Evolutionary conservation across 2,797 vertebrate species (phyloP).

Genomic region (Gallinago solitaria): DNA sequence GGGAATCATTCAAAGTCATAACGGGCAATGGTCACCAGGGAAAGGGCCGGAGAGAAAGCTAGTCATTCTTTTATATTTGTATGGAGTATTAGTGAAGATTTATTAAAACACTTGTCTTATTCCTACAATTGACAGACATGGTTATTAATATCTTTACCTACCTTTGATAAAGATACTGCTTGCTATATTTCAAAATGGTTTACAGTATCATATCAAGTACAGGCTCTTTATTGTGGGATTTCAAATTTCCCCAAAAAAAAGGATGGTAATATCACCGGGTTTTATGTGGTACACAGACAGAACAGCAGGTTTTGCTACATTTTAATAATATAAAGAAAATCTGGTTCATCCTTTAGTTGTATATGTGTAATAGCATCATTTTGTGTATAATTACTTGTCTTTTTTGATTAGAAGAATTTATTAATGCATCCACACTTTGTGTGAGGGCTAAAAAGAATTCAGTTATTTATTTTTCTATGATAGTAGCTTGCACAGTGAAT

Average conservation of each 20-base stretch:
- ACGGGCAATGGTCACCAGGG: conserved; percentile 26
- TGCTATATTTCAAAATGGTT: conserved; percentile 54
- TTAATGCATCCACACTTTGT: conserved; percentile 11
- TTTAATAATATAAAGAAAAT: conserved; percentile 26
- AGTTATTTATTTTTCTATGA: neutral
- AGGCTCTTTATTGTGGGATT: conserved; percentile 12
- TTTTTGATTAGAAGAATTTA: conserved; percentile 60
- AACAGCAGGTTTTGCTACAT: conserved; percentile 6
- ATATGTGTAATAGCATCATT: conserved; percentile 31
- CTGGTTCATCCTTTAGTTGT: neutral
- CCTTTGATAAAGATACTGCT: conserved; percentile 60
- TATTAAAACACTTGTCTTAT: conserved; percentile 73
- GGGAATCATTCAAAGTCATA: conserved; percentile 66
- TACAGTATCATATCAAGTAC: conserved; percentile 5
- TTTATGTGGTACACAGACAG: neutral
- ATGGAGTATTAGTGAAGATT: conserved; percentile 65
- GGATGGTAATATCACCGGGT: neutral
- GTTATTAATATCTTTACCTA: conserved; percentile 62
- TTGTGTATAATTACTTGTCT: conserved; percentile 52
- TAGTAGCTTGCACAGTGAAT: neutral
- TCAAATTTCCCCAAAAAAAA: conserved; percentile 5
- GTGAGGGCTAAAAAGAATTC: conserved; percentile 28
- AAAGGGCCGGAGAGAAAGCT: conserved; percentile 37
- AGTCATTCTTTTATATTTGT: conserved; percentile 71
- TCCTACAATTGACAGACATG: neutral